Percentiles rank a stretch among this genome's conserved stretches.
Evolutionary conservation across 1,140 invertebrate genomes (phyloP).

Genomic region (Gyrodactylus salaris): DNA sequence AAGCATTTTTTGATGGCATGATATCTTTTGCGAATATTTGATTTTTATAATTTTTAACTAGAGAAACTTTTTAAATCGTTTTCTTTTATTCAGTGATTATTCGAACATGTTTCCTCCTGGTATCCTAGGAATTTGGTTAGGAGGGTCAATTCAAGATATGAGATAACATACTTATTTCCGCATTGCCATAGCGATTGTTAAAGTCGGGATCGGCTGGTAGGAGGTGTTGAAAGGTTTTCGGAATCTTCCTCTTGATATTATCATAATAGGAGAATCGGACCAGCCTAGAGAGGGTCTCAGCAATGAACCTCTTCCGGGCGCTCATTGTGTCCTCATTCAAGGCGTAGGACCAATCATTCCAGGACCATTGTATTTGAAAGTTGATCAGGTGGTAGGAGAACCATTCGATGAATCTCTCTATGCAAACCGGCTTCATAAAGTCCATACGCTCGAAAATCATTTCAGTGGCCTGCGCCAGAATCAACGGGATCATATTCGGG

Average conservation of each 20-base stretch:
- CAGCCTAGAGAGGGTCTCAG: conserved; percentile 49
- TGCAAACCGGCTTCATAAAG: conserved; percentile 72
- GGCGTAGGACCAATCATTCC: conserved; percentile 29
- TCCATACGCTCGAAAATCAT: conserved; percentile 75
- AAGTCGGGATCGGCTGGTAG: conserved; percentile 33
- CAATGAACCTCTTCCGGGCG: conserved; percentile 72
- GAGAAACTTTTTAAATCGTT: no score
- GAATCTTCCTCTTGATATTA: conserved; percentile 57
- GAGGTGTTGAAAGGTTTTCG: conserved; percentile 43
- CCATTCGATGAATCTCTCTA: conserved; percentile 80
- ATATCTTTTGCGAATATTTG: no score
- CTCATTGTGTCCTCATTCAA: conserved; percentile 36
- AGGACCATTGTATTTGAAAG: conserved; percentile 92
- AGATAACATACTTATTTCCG: conserved; percentile 17
- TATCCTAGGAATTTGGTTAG: no score
- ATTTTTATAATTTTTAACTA: no score
- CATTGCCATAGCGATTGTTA: conserved; percentile 22
- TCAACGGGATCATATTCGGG: conserved; percentile 77
- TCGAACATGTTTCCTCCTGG: no score
- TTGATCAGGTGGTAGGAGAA: conserved; percentile 95
- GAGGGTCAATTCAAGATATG: no score
- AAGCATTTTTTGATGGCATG: no score
- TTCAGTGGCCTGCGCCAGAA: conserved; percentile 75
- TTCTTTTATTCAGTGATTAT: no score
- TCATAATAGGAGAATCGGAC: conserved; percentile 66